A percentile compares a stretch with the other conserved stretches of the same genome.
phyloP scores from a whole-genome alignment of 2,113 vertebrate species.

The Leiothrix lutea region DNA sequence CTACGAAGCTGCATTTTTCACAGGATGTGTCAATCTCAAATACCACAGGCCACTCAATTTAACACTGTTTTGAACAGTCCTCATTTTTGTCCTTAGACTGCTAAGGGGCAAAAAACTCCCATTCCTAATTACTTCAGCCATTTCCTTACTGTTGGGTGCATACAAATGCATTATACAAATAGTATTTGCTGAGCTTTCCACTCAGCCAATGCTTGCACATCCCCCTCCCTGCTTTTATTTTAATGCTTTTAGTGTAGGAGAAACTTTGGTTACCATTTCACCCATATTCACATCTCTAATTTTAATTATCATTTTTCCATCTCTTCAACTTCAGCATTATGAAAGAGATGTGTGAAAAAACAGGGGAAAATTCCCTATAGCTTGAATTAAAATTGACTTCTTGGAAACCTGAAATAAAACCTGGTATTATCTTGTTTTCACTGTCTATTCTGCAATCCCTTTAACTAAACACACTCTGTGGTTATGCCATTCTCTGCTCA shows the following conservation, averaged over 20 bases:
- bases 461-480: background rate
- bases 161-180: background rate
- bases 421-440: background rate
- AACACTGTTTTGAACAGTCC: background rate
- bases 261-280: background rate
- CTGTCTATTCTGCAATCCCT: background rate
- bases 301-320: background rate
- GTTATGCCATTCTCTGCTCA: background rate
- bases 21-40: background rate
- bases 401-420: background rate
- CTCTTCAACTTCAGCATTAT: background rate
- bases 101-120: background rate
- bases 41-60: background rate
- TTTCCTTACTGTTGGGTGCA: background rate
- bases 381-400: background rate
- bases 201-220: background rate
- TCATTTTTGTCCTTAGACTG: background rate
- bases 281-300: background rate
- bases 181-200: background rate
- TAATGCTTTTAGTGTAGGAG: background rate
- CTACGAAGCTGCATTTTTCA: background rate
- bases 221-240: rapidly evolving
- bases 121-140: background rate
- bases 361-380: background rate
- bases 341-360: background rate